Conservation (phyloP, 1,140 invertebrate species). For the Sycophaga agraensis region DNA sequence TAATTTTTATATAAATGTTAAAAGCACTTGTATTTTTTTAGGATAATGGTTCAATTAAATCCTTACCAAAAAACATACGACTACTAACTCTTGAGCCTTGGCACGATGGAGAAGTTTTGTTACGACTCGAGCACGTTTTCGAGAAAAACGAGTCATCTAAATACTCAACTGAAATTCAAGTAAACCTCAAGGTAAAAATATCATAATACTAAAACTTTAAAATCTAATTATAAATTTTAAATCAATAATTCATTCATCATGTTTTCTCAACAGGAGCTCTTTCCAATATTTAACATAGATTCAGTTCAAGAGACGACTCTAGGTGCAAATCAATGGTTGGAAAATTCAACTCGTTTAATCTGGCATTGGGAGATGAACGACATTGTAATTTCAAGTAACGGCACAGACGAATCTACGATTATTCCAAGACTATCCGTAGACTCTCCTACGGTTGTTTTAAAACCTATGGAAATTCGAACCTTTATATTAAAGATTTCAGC, state of each 20-base stretch:
- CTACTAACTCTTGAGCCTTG: conserved; percentile 88
- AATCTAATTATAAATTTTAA: no score
- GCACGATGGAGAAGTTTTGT: conserved; percentile 66
- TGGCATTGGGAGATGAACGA: conserved; percentile 9
- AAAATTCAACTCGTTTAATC: conserved; percentile 58
- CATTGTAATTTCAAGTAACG: not conserved
- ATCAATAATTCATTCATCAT: no score
- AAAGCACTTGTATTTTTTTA: no score
- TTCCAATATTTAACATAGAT: conserved; percentile 60
- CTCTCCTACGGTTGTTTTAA: not conserved
- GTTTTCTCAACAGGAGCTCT: conserved; percentile 34
- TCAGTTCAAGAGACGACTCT: conserved; percentile 65
- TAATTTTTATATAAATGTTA: no score
- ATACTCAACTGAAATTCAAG: conserved; percentile 62
- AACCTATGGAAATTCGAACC: conserved; percentile 22
- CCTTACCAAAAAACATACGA: conserved; percentile 77
- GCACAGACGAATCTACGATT: no score
- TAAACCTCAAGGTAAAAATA: conserved; percentile 61
- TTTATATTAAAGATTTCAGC: conserved; percentile 6
- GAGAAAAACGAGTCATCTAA: conserved; percentile 69
- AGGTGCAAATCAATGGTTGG: conserved; percentile 65
- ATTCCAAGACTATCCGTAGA: not conserved
- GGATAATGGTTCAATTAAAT: conserved; percentile 11
- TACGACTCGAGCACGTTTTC: conserved; percentile 87
- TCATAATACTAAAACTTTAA: no score